Evolutionary conservation across 2,888 invertebrate genomes (phyloP), one percentile per base, ranked within the genome.

Genomic region (Chaitophorus viminalis): DNA sequence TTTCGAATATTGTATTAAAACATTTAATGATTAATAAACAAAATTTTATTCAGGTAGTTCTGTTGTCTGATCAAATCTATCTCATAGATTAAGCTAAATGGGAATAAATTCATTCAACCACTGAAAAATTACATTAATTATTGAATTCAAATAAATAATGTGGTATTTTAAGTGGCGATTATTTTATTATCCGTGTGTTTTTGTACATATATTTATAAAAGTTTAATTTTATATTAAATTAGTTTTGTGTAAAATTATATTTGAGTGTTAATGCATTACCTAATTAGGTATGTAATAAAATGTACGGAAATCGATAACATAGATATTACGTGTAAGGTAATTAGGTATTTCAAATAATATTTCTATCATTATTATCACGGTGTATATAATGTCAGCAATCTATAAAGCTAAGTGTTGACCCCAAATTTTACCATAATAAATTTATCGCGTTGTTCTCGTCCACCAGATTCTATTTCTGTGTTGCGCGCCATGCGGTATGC

Each of bases 381-480:
- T 83, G 83, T 83, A 83, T 83, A 83, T 83, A 83, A 83, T 83
- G 72, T 78, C 72, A 33, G 86, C 54, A 46, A 78, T 86, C 86
- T 86, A 86, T 86, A 86, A 85, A 86, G 36, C 72, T 70, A 78
- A 77, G 78, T 86, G 86, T 86, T 86, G 86, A 86, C 86, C 86
- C 86, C 86, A 86, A 86, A 86, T 70, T 86, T 86, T 86, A 86
- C 86, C 33, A 79, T 86, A 86, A 86, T 86, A 86, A 86, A 86
- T 86, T 86, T 86, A 86, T 86, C 86, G 78, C 36, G 86, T 83
- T 75, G 83, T 86, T 86, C 78, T 86, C 70, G 86, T 78, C 86
- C 86, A 78, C 78, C 72, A 78, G 77, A 86, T 86, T 86, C 86
- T 86, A 86, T 86, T 86, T 86, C 78, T 86, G 86, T 86, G 78